These are phyloP conservation scores for Emydocephalus ijimae DNA, from an alignment of 2,113 vertebrate species.

Conservation along the genomic window DNA sequence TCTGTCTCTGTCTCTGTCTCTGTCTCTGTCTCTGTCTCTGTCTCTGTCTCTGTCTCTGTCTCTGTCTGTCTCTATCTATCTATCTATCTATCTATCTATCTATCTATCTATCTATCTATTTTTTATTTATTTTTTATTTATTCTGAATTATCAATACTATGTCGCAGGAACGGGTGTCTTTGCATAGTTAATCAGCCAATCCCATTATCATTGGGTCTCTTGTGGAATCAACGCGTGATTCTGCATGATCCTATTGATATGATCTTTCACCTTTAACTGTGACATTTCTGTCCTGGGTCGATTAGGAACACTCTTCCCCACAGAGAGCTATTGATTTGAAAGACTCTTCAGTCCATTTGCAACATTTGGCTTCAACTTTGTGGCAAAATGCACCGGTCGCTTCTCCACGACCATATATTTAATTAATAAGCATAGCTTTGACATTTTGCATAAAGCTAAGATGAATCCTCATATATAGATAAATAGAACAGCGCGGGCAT, in stretches of 20 bases:
- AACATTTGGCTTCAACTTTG: conserved; percentile 49
- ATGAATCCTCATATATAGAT: not conserved
- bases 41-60: too few species aligned
- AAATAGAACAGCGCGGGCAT: not conserved
- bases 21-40: too few species aligned
- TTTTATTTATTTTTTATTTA: too few species aligned
- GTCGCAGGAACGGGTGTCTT: conserved; percentile 79
- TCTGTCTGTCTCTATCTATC: too few species aligned
- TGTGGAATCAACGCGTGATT: conserved; percentile 68
- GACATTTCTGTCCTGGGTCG: conserved; percentile 78
- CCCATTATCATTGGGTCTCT: conserved; percentile 85
- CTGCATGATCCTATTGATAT: conserved; percentile 79
- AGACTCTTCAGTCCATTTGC: conserved; percentile 64
- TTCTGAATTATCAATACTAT: conserved; percentile 68
- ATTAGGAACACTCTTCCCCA: conserved; percentile 88
- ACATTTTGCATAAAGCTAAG: not conserved
- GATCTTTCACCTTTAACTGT: conserved; percentile 74
- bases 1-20: too few species aligned
- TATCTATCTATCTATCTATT: too few species aligned
- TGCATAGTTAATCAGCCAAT: conserved; percentile 79
- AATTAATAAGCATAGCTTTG: conserved; percentile 16
- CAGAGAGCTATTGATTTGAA: conserved; percentile 81
- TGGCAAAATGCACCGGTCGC: conserved; percentile 36
- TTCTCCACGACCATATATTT: not conserved
- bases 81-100: too few species aligned